Percentiles rank a stretch among this genome's conserved stretches.
phyloP scores from a whole-genome alignment of 2,888 invertebrate species.

The Cordilura impudica region DNA sequence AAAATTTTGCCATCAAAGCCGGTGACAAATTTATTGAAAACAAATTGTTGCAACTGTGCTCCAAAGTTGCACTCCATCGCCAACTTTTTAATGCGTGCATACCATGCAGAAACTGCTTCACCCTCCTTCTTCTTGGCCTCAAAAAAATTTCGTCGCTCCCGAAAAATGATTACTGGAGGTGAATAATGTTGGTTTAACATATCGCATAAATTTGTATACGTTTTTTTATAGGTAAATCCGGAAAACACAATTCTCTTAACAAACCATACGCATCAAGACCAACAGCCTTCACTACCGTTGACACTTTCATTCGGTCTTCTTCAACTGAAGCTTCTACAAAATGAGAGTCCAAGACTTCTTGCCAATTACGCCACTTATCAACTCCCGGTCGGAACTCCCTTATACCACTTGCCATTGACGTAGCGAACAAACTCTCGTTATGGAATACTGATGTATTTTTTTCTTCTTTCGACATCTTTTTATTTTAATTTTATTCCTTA shows the following conservation, averaged over 20 bases:
- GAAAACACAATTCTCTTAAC: conserved; percentile 34
- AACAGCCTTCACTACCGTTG: conserved; percentile 33
- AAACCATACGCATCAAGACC: conserved; percentile 46
- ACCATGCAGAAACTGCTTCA: not conserved
- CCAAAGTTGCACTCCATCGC: not conserved
- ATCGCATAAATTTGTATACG: conserved; percentile 13
- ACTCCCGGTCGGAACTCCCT: no score
- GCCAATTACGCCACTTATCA: no score
- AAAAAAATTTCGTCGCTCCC: not conserved
- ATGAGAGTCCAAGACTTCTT: no score
- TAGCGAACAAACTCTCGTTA: no score
- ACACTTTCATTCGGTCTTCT: conserved; percentile 31
- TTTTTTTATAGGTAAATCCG: conserved; percentile 28
- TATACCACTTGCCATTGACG: no score
- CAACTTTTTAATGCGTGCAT: not conserved
- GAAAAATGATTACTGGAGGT: conserved; percentile 35
- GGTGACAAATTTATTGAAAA: no score
- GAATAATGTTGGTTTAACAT: no score
- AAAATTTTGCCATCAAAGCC: no score
- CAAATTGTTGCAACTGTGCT: not conserved
- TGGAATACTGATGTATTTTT: no score
- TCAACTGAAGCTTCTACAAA: conserved; percentile 20
- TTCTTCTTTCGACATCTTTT: no score
- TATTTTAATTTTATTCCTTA: no score
- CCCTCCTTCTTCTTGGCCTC: not conserved